These are phyloP conservation scores for Falcaria lacertinaria DNA, from an alignment of 2,888 invertebrate genomes.

Conservation along the genomic window DNA sequence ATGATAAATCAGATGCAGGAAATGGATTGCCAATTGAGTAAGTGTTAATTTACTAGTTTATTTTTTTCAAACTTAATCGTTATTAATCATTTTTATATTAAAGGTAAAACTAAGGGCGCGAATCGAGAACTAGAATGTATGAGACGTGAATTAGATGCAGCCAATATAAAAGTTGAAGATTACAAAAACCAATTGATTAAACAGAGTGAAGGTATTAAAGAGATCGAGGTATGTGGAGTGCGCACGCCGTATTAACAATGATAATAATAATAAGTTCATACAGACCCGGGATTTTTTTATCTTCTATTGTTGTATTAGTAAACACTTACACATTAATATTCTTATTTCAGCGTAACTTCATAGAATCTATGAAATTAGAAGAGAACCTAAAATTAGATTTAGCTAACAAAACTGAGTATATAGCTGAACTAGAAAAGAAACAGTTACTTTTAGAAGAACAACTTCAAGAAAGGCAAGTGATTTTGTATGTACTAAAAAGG, in stretches of 20 bases:
- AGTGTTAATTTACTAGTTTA: not conserved
- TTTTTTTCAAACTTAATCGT: no score
- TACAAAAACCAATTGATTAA: conserved; percentile 33
- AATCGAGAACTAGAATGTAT: conserved; percentile 35
- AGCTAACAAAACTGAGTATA: conserved; percentile 42
- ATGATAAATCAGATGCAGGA: conserved; percentile 30
- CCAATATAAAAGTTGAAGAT: conserved; percentile 38
- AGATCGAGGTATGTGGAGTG: conserved; percentile 42
- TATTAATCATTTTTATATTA: not conserved
- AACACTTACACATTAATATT: not conserved
- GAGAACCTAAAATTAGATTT: conserved; percentile 37
- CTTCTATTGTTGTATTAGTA: not conserved
- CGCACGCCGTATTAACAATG: no score
- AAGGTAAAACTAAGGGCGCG: conserved; percentile 11
- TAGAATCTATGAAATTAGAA: conserved; percentile 32
- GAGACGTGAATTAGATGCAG: conserved; percentile 35
- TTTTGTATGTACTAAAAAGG: not conserved
- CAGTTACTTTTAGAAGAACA: conserved; percentile 39
- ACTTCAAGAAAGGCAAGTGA: conserved; percentile 45
- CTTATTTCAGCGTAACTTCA: conserved; percentile 39
- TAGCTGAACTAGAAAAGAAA: conserved; percentile 47
- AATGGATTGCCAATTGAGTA: conserved; percentile 33
- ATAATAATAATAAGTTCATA: not conserved
- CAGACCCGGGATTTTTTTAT: no score
- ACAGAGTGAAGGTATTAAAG: conserved; percentile 36